Evolutionary conservation across 1,140 invertebrate species (phyloP).

Genomic region (Eufriesea mexicana): DNA sequence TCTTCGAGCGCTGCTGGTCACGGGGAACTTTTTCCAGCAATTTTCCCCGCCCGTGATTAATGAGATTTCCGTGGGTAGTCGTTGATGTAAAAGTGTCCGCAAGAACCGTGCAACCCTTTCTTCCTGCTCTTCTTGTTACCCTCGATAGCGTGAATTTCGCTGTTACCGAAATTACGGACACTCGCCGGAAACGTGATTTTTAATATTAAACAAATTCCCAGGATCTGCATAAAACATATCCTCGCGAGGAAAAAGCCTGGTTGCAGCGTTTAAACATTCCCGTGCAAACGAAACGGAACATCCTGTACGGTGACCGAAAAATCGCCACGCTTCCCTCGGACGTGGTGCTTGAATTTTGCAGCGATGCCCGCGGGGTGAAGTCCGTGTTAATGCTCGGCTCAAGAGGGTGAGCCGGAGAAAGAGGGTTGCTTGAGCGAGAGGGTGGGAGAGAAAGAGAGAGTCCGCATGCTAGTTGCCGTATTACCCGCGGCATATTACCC

Average conservation of each 20-base stretch:
- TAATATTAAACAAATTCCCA: no score
- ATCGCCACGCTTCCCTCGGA: not conserved
- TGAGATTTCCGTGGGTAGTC: not conserved
- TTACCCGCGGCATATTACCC: slow-evolving; percentile 61
- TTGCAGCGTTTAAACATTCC: no score
- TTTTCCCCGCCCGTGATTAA: not conserved
- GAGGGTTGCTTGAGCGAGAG: no score
- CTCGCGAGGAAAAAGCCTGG: no score
- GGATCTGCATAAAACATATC: no score
- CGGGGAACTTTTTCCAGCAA: not conserved
- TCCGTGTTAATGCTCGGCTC: slow-evolving; percentile 9
- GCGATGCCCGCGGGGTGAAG: slow-evolving; percentile 3
- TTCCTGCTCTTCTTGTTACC: not conserved
- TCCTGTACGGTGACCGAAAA: not conserved
- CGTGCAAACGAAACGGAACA: not conserved
- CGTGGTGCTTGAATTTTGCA: slow-evolving; percentile 24
- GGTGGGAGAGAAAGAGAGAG: not conserved
- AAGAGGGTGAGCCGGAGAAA: not conserved
- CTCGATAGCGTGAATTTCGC: not conserved
- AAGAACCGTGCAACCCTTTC: not conserved
- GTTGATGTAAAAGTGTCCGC: not conserved
- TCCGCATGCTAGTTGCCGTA: slow-evolving; percentile 39
- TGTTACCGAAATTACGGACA: no score
- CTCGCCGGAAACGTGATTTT: no score
- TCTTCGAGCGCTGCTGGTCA: not conserved